A percentile compares a stretch with the other conserved stretches of the same genome.
phyloP scores from a whole-genome alignment of 2,888 invertebrate species.

The Nysson spinosus region DNA sequence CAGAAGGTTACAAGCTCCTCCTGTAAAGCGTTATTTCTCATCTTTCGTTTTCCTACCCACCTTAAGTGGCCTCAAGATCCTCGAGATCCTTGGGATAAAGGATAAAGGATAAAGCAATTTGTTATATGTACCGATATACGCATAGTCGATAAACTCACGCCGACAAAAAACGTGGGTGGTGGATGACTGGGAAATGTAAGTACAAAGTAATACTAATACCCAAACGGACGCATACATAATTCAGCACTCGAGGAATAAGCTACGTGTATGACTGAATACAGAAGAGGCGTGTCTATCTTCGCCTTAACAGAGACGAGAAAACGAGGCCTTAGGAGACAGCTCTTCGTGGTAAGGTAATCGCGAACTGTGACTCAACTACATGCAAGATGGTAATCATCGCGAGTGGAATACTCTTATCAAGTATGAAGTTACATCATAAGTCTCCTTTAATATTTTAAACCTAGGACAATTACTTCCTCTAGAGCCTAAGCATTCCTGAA shows the following conservation, averaged over 20 bases:
- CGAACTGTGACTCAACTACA: conserved; percentile 15
- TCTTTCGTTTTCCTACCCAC: neutral
- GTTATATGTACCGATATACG: conserved; percentile 28
- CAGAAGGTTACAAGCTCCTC: conserved; percentile 31
- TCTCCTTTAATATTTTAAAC: no score
- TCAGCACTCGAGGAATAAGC: conserved; percentile 18
- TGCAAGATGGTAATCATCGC: conserved; percentile 7
- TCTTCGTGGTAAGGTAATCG: neutral
- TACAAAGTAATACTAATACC: conserved; percentile 34
- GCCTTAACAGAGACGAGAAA: neutral
- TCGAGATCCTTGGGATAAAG: conserved; percentile 10
- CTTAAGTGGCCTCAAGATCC: neutral
- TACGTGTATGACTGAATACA: neutral
- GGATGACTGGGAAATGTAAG: neutral
- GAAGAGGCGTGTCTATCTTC: conserved; percentile 19
- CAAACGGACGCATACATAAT: conserved; percentile 35
- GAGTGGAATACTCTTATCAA: neutral
- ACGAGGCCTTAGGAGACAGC: neutral
- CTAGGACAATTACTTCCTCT: no score
- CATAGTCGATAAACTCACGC: conserved; percentile 35
- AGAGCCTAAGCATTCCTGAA: no score
- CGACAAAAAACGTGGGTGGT: neutral
- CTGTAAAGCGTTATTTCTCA: conserved; percentile 11
- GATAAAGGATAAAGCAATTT: conserved; percentile 37
- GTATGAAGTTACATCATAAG: neutral